Evolutionary conservation across 2,113 vertebrate genomes (phyloP).

Genomic region (Phaethon lepturus): DNA sequence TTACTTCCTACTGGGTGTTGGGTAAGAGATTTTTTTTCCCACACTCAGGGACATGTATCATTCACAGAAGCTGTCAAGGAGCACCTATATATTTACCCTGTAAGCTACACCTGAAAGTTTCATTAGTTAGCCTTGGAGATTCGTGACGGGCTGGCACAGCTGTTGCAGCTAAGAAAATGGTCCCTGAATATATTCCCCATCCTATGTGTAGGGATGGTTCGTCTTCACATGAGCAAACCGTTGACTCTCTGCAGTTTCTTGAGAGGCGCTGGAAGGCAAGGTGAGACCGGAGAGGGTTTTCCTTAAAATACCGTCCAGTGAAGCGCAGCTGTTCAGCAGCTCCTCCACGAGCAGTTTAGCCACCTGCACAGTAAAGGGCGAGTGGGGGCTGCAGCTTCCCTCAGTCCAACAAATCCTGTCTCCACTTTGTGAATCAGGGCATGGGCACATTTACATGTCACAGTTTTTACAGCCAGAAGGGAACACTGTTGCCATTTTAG

Average conservation of each 20-base stretch:
- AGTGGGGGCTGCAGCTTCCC: neutral
- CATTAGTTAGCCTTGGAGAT: neutral
- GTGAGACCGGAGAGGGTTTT: neutral
- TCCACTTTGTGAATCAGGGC: neutral
- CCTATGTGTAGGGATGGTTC: fast-evolving
- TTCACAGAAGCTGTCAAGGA: neutral
- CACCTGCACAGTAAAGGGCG: neutral
- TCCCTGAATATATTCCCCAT: neutral
- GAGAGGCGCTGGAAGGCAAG: neutral
- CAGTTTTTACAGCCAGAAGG: neutral
- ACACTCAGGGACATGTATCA: neutral
- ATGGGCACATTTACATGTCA: neutral
- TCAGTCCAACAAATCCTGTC: neutral
- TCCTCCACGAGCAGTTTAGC: neutral
- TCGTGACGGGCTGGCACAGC: neutral
- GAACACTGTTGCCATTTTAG: fast-evolving
- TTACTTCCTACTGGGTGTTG: constrained; percentile 28
- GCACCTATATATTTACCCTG: neutral
- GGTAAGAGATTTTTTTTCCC: neutral
- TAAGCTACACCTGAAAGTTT: neutral
- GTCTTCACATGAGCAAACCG: neutral
- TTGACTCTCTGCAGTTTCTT: neutral
- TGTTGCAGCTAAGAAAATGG: neutral
- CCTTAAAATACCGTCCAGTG: neutral
- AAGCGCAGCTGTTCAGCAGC: neutral